These are phyloP conservation scores for Myrmecobius fasciatus DNA, from an alignment of 2,113 vertebrate species.

Conservation along the genomic window DNA sequence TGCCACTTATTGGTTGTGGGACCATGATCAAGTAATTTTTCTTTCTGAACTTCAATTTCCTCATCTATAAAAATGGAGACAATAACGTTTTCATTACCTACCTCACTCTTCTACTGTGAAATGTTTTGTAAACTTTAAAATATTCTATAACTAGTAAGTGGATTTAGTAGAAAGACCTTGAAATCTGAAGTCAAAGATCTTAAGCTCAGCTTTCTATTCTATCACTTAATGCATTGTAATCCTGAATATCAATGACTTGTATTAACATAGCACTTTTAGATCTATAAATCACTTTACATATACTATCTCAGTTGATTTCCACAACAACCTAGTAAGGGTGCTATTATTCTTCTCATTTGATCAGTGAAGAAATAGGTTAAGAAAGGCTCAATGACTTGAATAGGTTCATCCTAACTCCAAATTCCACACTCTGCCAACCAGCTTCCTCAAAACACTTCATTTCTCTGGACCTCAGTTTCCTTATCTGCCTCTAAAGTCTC, in stretches of 20 bases:
- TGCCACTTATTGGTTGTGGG: not conserved
- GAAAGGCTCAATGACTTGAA: not conserved
- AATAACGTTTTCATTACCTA: not conserved
- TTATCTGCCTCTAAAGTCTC: not conserved
- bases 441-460: not conserved
- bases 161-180: not conserved
- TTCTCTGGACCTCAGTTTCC: not conserved
- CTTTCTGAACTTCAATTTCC: not conserved
- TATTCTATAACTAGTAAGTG: not conserved
- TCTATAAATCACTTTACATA: not conserved
- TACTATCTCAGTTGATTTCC: not conserved
- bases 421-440: not conserved
- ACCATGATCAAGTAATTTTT: not conserved
- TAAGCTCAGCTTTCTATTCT: not conserved
- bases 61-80: not conserved
- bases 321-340: not conserved
- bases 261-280: not conserved
- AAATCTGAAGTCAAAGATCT: not conserved
- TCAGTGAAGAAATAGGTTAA: not conserved
- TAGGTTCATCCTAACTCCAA: not conserved
- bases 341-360: not conserved
- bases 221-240: not conserved
- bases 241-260: not conserved
- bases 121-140: not conserved
- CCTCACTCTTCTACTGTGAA: not conserved